Base-by-base conservation (phyloP, 2,113 vertebrate genomes). In the Pandion haliaetus region DNA sequence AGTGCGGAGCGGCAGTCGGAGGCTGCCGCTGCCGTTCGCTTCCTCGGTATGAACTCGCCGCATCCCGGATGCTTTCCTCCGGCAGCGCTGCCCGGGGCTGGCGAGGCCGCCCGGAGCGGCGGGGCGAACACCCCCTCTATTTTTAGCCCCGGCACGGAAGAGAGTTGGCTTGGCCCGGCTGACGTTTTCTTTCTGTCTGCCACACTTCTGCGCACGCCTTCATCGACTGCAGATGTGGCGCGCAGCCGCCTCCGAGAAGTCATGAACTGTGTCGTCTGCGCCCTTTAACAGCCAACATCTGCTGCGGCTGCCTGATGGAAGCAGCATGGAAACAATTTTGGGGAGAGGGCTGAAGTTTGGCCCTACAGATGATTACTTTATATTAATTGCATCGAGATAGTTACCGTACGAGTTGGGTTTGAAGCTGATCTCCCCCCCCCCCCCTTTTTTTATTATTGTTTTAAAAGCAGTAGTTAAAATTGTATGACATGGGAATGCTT, bases 241-340 rank as follows among this genome's bases (percentile, higher is more conserved):
- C 85, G 88, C 98, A 93, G 98, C 98, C 96, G 97, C 97, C 97
- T 95, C 97, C 84, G 95, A 98, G 96, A 98, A 99, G 98, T 98
- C 98, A 90, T 98, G 98, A 99, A 98, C 98, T 98, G 98, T 98
- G 98, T 98, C 97, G 97, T 98, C 98, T 99, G 98, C 71, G 96
- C 95, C 97, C 97, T 96, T 95, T 98, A 98, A 97, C 99, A 98
- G 98, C 98, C 98, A 98, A 97, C 99, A 99, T 98, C 98, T 99
- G 98, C 98, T 95, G 96, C 93, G 92, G 97, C 98, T 87, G 96
- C 98, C 98, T 97, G 98, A 90, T 97, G 98, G 92, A 93, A 98
- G 97, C 91, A 38, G 96, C 97, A 72, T 95, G 98, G 98, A 98
- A 97, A 74, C 97, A 58, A 86, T 98, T 96, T 94, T 38, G 66